phyloP scores from a whole-genome alignment of 2,797 vertebrate species.

The Catharus ustulatus region DNA sequence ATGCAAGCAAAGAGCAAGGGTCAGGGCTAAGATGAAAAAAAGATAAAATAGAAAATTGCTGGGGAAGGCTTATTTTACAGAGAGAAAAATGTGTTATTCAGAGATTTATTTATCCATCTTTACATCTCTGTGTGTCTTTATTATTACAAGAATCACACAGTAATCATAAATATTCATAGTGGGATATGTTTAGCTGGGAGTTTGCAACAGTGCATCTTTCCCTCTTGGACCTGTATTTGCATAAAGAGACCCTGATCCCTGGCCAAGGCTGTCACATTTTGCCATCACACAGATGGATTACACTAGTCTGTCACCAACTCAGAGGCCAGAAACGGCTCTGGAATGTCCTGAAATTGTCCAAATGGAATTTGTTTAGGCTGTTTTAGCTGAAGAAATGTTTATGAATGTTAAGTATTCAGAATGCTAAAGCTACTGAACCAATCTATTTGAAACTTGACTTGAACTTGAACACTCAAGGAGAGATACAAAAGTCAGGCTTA shows the following conservation, averaged over 20 bases:
- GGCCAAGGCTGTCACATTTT: background rate
- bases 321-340: background rate
- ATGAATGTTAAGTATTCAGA: conserved; percentile 10
- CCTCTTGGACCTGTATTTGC: background rate
- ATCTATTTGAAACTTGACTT: conserved; percentile 31
- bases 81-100: background rate
- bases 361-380: conserved; percentile 31
- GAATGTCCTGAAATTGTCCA: conserved; percentile 36
- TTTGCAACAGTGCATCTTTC: background rate
- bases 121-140: background rate
- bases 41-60: background rate
- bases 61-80: background rate
- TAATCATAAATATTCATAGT: background rate
- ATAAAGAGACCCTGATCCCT: background rate
- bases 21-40: background rate
- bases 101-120: background rate
- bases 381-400: conserved; percentile 11
- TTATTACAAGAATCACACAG: background rate
- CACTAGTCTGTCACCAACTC: conserved; percentile 1
- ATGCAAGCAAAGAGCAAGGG: background rate
- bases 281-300: background rate
- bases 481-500: background rate
- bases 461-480: background rate
- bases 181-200: background rate
- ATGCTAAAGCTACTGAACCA: conserved; percentile 41